phyloP scores from a whole-genome alignment of 2,888 invertebrate species.

The Melangyna quadrimaculata region DNA sequence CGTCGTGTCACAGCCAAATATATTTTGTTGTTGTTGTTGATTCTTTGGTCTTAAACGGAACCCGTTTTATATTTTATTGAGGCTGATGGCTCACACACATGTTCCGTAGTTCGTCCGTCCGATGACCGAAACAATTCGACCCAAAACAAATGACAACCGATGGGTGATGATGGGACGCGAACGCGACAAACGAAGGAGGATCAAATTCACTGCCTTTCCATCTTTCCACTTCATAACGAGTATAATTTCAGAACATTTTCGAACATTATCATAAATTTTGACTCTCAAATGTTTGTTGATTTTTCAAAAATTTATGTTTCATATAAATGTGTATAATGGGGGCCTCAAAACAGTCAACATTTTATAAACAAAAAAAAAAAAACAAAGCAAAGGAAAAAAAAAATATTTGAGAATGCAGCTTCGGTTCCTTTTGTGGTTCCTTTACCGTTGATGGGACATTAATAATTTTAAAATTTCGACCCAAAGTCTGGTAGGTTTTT shows the following conservation, averaged over 20 bases:
- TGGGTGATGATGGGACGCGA: not conserved
- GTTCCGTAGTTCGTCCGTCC: slow-evolving; percentile 23
- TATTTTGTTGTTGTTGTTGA: not conserved
- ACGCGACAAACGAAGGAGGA: slow-evolving; percentile 25
- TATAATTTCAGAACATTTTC: slow-evolving; percentile 70
- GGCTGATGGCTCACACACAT: slow-evolving; percentile 47
- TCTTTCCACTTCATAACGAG: slow-evolving; percentile 66
- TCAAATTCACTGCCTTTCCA: slow-evolving; percentile 57
- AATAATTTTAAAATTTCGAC: slow-evolving; percentile 68
- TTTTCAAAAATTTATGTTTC: slow-evolving; percentile 71
- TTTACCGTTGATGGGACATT: slow-evolving; percentile 71
- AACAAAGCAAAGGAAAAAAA: slow-evolving; percentile 39
- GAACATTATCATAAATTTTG: slow-evolving; percentile 72
- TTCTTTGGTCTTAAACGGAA: slow-evolving; percentile 27
- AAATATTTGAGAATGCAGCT: slow-evolving; percentile 36
- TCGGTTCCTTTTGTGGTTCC: slow-evolving; percentile 70
- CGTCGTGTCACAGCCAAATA: slow-evolving; percentile 25
- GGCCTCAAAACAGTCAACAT: not conserved
- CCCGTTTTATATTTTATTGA: slow-evolving; percentile 54
- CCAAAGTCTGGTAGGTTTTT: slow-evolving; percentile 23
- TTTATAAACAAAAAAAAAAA: not conserved
- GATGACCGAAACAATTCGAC: slow-evolving; percentile 26
- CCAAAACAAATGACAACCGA: not conserved
- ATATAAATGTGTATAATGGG: slow-evolving; percentile 71
- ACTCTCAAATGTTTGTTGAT: slow-evolving; percentile 70